Percentiles rank a stretch among this genome's conserved stretches.
phyloP scores from a whole-genome alignment of 2,888 invertebrate species.

The Dicyrtomina minuta region DNA sequence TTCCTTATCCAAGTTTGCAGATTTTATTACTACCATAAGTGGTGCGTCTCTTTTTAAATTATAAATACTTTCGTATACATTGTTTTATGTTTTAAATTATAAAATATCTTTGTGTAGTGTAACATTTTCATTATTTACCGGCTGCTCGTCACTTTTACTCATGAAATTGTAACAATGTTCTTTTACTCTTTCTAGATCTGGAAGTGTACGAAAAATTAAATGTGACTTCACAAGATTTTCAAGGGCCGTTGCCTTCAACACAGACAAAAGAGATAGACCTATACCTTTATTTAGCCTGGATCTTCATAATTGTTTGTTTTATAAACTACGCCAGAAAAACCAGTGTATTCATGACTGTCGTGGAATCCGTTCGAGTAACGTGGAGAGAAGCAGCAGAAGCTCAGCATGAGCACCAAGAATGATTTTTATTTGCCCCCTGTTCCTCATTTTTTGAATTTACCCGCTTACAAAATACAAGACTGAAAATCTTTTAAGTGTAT shows the following conservation, averaged over 20 bases:
- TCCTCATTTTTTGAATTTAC: too few relatives aligned
- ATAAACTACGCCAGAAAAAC: slow-evolving; percentile 76
- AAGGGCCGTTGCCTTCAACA: slow-evolving; percentile 77
- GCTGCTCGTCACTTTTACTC: not conserved
- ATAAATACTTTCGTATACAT: not conserved
- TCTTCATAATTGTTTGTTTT: slow-evolving; percentile 74
- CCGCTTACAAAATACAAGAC: too few relatives aligned
- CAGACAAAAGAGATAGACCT: slow-evolving; percentile 77
- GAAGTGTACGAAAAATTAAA: slow-evolving; percentile 64
- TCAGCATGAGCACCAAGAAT: slow-evolving; percentile 57
- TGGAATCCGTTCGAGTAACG: slow-evolving; percentile 80
- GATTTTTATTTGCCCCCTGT: not conserved
- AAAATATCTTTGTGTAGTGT: not conserved
- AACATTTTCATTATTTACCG: not conserved
- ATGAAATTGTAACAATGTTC: not conserved
- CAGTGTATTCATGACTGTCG: slow-evolving; percentile 73
- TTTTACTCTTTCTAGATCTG: slow-evolving; percentile 59
- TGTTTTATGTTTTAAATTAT: not conserved
- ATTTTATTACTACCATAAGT: slow-evolving; percentile 75
- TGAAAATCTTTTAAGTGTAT: too few relatives aligned
- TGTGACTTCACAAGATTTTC: slow-evolving; percentile 73
- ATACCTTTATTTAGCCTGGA: slow-evolving; percentile 79
- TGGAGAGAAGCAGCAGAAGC: slow-evolving; percentile 80
- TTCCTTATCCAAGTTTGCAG: slow-evolving; percentile 74
- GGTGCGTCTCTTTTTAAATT: slow-evolving; percentile 53